Percentiles rank a stretch among this genome's conserved stretches.
Evolutionary conservation across 2,888 invertebrate genomes (phyloP).

Genomic region (Cinara cedri): DNA sequence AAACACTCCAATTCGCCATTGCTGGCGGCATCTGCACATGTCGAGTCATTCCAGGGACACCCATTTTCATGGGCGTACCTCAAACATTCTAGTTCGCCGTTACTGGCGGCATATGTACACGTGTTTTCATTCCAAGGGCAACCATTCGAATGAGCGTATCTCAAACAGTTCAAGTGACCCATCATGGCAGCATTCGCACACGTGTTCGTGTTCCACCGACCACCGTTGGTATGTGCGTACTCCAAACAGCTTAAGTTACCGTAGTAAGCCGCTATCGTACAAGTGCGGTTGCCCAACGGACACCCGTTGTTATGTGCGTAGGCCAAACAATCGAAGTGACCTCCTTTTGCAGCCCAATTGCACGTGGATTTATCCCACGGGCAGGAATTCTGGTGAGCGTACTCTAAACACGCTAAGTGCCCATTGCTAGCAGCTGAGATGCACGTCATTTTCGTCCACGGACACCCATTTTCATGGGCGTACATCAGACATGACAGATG

Average conservation of each 20-base stretch:
- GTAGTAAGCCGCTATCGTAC: neutral
- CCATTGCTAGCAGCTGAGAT: neutral
- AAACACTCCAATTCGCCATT: neutral
- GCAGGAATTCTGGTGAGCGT: neutral
- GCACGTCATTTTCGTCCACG: neutral
- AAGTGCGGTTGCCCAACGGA: neutral
- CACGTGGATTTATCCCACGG: neutral
- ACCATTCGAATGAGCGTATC: neutral
- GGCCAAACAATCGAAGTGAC: neutral
- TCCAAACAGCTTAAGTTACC: neutral
- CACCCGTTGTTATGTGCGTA: neutral
- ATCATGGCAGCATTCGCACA: neutral
- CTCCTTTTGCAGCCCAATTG: neutral
- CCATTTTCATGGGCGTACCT: neutral
- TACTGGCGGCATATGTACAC: neutral
- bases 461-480: neutral
- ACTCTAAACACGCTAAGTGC: neutral
- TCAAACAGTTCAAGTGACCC: neutral
- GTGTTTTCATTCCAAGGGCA: constrained; percentile 1
- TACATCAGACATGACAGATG: neutral
- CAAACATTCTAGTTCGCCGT: neutral
- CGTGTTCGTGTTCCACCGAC: neutral
- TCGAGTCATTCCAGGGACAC: neutral
- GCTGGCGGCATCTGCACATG: neutral
- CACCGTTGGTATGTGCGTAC: neutral